A percentile compares a stretch with the other conserved stretches of the same genome.
These are phyloP conservation scores for Ceratoteleas bidentatus DNA, from an alignment of 1,140 invertebrate genomes.

Conservation along the genomic window DNA sequence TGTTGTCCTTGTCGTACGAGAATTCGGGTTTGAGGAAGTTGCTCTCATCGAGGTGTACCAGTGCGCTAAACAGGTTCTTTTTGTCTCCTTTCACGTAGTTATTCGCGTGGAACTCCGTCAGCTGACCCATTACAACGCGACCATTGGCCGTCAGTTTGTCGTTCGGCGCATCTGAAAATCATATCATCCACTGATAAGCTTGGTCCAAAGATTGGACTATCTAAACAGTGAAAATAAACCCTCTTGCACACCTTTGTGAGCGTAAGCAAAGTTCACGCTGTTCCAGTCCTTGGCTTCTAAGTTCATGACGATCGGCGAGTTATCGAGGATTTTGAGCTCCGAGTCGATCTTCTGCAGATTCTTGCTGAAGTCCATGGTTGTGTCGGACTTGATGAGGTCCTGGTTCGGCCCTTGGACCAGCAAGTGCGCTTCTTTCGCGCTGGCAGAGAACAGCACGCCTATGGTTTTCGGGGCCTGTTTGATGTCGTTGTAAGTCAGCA, in stretches of 20 bases:
- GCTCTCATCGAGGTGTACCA: constrained; percentile 82
- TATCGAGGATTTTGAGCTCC: constrained; percentile 80
- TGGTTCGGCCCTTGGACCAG: constrained; percentile 81
- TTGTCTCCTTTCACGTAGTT: constrained; percentile 82
- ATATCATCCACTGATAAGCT: no score
- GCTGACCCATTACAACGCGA: constrained; percentile 84
- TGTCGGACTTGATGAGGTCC: constrained; percentile 81
- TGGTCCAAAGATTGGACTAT: no score
- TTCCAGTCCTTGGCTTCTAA: constrained; percentile 83
- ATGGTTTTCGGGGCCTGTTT: constrained; percentile 75
- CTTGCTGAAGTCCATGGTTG: constrained; percentile 78
- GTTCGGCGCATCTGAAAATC: constrained; percentile 78
- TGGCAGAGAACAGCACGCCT: constrained; percentile 76
- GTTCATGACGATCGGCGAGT: constrained; percentile 78
- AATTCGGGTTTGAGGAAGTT: constrained; percentile 87
- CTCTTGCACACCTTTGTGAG: constrained; percentile 80
- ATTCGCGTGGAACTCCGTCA: constrained; percentile 84
- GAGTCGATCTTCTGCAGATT: constrained; percentile 81
- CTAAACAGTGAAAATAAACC: no score
- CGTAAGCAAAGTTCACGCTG: constrained; percentile 81
- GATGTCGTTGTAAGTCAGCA: constrained; percentile 74
- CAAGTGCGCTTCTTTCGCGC: constrained; percentile 76
- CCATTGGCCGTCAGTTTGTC: constrained; percentile 82
- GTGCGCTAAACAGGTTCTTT: constrained; percentile 83
- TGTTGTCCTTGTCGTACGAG: constrained; percentile 84